Base-by-base conservation (phyloP, 1,140 invertebrate genomes). In the Aradophagus sp. region DNA sequence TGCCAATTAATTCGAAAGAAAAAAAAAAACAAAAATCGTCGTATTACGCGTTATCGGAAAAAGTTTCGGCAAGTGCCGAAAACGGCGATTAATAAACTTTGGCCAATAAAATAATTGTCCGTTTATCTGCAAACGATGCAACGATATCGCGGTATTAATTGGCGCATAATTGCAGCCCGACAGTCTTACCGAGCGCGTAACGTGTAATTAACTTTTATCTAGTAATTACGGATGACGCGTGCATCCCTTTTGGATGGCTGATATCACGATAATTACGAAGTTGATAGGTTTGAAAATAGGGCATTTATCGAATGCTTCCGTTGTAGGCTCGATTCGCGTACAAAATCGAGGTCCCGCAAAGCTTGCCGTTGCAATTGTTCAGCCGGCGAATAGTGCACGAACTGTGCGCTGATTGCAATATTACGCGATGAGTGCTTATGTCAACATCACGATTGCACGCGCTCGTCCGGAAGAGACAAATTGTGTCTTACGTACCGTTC, bases 171-270 rank as follows among this genome's bases (percentile, higher is more conserved):
- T 20, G 31, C 35, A 42, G 16, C 32, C 31, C 12, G 31, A 26
- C 10, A 50, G 16, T 45, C 19, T 34, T 52, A 41, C 58, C 58
- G 50, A 45, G 29, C 41, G 48, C 42, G 31, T 47, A 32, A 65
- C 47, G 23, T 59, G 48, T 72, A 66, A 72, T 72, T 66, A 48
- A 72, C 47, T 72, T 72, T 72, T 72, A 72, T 61, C 61, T 61
- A 53, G 68, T 61, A 56, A 72, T 72, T 55, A 52, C 61, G 48
- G 11, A 16, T 36, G 14, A 53, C 59, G 59, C 34, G n/a, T 53
- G 45, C 53, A 50, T 55, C 55, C 42, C 55, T 45, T 69, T 56
- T 32, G 66, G 23, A 56, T 62, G 41, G 58, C 58, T 52, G 58
- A 55, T 61, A 61, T 16, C 61, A 61, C 47, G 68, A 66, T 72